Percentiles rank a stretch among this genome's conserved stretches.
Evolutionary conservation across 30 jellyfish, hydroid and myxozoan genomes (phyloP).

Genomic region (Clytia hemisphaerica): DNA sequence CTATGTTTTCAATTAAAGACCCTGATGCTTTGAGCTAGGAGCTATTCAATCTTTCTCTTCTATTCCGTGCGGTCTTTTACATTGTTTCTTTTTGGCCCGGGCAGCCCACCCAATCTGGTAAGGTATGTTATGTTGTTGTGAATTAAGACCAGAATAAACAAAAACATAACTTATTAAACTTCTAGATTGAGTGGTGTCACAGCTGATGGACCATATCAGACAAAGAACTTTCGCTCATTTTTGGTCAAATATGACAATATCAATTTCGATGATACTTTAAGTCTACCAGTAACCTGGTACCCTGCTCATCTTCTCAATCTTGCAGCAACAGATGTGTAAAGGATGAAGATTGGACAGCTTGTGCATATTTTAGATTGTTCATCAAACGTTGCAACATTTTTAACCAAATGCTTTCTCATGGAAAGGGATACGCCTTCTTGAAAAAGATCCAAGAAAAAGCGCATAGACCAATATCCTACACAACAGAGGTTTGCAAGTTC

Average conservation of each 20-base stretch:
- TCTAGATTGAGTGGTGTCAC: slow-evolving; percentile 12
- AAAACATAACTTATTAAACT: no score
- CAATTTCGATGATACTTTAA: neutral
- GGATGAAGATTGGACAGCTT: neutral
- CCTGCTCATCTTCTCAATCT: neutral
- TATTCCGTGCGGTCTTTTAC: no score
- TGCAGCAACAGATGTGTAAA: neutral
- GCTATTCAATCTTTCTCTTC: no score
- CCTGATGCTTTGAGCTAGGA: no score
- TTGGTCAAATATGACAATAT: neutral
- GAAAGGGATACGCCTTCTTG: slow-evolving; percentile 6
- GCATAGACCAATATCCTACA: slow-evolving; percentile 24
- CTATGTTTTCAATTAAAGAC: no score
- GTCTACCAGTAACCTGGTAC: slow-evolving; percentile 9
- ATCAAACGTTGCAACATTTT: neutral
- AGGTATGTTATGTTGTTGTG: no score
- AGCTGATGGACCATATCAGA: slow-evolving; percentile 18
- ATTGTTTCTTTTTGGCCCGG: no score
- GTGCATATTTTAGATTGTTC: neutral
- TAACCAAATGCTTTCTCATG: slow-evolving; percentile 15
- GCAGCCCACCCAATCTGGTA: no score
- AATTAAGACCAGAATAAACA: no score
- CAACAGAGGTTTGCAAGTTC: slow-evolving; percentile 25
- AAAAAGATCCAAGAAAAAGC: neutral
- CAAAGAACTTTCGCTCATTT: neutral